Percentiles rank a stretch among this genome's conserved stretches.
These are phyloP conservation scores for Diuraphis noxia DNA, from an alignment of 1,140 invertebrate species.

Conservation along the genomic window DNA sequence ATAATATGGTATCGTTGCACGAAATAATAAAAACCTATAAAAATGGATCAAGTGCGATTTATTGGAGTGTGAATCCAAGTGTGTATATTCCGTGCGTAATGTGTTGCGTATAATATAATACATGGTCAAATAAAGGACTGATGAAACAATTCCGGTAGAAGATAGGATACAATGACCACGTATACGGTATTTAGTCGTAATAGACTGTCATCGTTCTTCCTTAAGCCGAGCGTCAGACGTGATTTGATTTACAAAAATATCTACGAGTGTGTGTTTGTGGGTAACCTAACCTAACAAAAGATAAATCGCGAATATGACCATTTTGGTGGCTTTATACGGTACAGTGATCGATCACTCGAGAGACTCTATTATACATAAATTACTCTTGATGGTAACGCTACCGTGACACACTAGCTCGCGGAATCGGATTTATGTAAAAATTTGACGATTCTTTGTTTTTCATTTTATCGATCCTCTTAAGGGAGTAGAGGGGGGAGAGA, in stretches of 20 bases:
- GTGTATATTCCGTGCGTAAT: not conserved
- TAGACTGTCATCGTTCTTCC: slow-evolving; percentile 27
- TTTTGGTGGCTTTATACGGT: not conserved
- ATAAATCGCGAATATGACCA: not conserved
- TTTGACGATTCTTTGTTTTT: slow-evolving; percentile 34
- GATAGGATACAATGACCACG: not conserved
- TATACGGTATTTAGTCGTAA: not conserved
- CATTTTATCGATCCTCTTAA: not conserved
- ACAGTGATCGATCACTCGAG: not conserved
- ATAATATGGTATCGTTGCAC: not conserved
- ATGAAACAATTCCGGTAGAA: slow-evolving; percentile 8
- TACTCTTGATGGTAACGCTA: no score
- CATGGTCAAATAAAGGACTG: not conserved
- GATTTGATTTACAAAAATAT: slow-evolving; percentile 16
- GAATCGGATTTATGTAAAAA: not conserved
- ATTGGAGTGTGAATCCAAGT: not conserved
- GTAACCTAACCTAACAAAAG: not conserved
- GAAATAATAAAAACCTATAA: not conserved
- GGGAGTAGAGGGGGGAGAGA: not conserved
- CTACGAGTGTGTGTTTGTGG: no score
- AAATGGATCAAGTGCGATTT: not conserved
- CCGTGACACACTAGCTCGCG: no score
- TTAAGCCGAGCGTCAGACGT: slow-evolving; percentile 1
- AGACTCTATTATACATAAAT: not conserved
- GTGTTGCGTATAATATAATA: not conserved